phyloP scores from a whole-genome alignment of 92 coral and sea anemone species.

The Epizoanthus scotinus region DNA sequence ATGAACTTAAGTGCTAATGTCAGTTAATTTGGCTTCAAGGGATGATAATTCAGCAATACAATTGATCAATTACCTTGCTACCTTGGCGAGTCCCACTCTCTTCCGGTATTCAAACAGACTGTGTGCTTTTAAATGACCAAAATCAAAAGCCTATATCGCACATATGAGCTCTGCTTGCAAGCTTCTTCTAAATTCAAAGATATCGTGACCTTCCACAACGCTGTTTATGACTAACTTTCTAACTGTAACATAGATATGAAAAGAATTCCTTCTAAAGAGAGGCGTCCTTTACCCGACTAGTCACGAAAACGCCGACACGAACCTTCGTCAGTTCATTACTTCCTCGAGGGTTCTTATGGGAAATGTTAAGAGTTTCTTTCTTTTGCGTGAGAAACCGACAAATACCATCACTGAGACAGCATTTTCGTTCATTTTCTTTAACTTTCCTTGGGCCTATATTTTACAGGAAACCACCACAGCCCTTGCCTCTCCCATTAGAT shows the following conservation, averaged over 20 bases:
- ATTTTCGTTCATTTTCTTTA: slow-evolving; percentile 29
- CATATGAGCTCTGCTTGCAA: neutral
- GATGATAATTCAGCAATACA: slow-evolving; percentile 40
- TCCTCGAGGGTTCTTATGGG: slow-evolving; percentile 17
- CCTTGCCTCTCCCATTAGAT: slow-evolving; percentile 44
- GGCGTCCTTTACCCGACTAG: neutral
- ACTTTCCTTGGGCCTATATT: slow-evolving; percentile 38
- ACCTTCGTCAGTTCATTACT: slow-evolving; percentile 13
- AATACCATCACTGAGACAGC: slow-evolving; percentile 43
- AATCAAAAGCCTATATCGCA: slow-evolving; percentile 27
- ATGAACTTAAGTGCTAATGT: slow-evolving; percentile 40
- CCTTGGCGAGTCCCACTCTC: slow-evolving; percentile 39
- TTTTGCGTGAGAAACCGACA: slow-evolving; percentile 47
- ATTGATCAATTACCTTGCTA: slow-evolving; percentile 49
- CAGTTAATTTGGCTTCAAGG: slow-evolving; percentile 44
- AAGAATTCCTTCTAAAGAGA: neutral
- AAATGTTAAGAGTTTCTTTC: slow-evolving; percentile 28
- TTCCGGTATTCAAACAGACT: slow-evolving; percentile 47
- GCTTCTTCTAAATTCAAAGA: slow-evolving; percentile 23
- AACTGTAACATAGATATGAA: neutral
- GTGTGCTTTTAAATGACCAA: slow-evolving; percentile 37
- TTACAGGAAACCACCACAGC: slow-evolving; percentile 35
- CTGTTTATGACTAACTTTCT: slow-evolving; percentile 18
- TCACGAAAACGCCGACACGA: slow-evolving; percentile 2
- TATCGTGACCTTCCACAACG: slow-evolving; percentile 28